Conservation (phyloP, 1,140 invertebrate species). For the Amyelois transitella region DNA sequence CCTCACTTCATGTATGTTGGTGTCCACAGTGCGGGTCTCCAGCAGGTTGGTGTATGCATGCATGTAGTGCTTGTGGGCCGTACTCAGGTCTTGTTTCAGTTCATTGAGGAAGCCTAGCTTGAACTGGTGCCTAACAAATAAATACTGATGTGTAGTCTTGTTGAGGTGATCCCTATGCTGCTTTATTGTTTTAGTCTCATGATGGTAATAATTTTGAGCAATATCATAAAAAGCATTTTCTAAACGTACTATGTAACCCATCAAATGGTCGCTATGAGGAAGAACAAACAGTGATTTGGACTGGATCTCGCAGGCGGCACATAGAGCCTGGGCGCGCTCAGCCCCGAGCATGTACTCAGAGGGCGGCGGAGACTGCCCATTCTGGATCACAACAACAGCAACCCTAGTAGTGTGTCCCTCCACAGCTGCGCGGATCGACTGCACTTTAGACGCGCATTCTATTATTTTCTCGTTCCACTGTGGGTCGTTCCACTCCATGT, state of each 20-base stretch:
- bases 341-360: conserved; percentile 90
- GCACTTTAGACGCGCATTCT: conserved; percentile 93
- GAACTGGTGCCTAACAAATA: conserved; percentile 97
- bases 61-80: conserved; percentile 95
- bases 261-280: conserved; percentile 92
- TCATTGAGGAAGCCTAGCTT: conserved; percentile 98
- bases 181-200: conserved; percentile 90
- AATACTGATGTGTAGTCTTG: conserved; percentile 91
- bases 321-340: conserved; percentile 91
- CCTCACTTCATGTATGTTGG: conserved; percentile 94
- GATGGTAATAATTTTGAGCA: conserved; percentile 93
- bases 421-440: conserved; percentile 79
- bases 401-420: conserved; percentile 90
- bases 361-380: conserved; percentile 82
- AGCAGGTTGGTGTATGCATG: conserved; percentile 93
- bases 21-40: conserved; percentile 90
- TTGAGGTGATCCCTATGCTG: conserved; percentile 93
- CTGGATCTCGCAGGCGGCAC: conserved; percentile 92
- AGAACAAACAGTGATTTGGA: conserved; percentile 94
- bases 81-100: conserved; percentile 90
- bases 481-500: conserved; percentile 97
- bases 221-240: conserved; percentile 96
- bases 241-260: conserved; percentile 82
- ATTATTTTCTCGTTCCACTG: conserved; percentile 95
- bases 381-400: conserved; percentile 92